phyloP scores from a whole-genome alignment of 2,888 invertebrate genomes.

The Philaethria dido region DNA sequence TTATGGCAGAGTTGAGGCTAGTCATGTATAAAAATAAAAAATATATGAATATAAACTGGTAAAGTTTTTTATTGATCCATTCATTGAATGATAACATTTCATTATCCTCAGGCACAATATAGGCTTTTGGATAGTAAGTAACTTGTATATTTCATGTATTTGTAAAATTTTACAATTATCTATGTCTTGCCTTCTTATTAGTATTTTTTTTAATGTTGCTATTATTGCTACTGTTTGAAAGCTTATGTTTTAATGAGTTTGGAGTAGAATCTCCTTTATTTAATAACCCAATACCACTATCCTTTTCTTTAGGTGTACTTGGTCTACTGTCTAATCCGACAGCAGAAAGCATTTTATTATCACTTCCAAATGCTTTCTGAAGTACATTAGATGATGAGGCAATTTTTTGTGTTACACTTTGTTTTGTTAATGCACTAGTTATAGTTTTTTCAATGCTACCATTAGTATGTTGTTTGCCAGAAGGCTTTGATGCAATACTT shows the following conservation, averaged over 20 bases:
- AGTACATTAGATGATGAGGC: conserved; percentile 68
- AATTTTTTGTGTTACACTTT: conserved; percentile 73
- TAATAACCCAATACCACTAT: conserved; percentile 59
- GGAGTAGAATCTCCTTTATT: conserved; percentile 71
- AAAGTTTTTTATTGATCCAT: conserved; percentile 36
- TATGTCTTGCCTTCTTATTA: conserved; percentile 92
- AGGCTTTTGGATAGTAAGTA: conserved; percentile 26
- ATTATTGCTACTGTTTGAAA: conserved; percentile 64
- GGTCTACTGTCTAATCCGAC: conserved; percentile 76
- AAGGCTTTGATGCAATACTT: conserved; percentile 76
- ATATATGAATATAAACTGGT: conserved; percentile 25
- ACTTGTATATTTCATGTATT: conserved; percentile 27
- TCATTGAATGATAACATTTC: conserved; percentile 35
- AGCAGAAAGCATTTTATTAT: conserved; percentile 71
- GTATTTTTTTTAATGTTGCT: conserved; percentile 89
- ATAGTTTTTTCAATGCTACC: conserved; percentile 72
- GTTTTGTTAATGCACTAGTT: conserved; percentile 67
- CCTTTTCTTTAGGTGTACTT: conserved; percentile 79
- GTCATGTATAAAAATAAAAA: conserved; percentile 23
- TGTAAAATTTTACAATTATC: conserved; percentile 53
- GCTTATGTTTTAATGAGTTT: conserved; percentile 81
- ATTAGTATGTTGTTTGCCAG: conserved; percentile 80
- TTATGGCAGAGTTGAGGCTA: background rate
- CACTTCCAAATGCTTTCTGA: conserved; percentile 72
- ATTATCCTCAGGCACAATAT: conserved; percentile 16